phyloP scores from a whole-genome alignment of 2,888 invertebrate species.

The Xestia ashworthii region DNA sequence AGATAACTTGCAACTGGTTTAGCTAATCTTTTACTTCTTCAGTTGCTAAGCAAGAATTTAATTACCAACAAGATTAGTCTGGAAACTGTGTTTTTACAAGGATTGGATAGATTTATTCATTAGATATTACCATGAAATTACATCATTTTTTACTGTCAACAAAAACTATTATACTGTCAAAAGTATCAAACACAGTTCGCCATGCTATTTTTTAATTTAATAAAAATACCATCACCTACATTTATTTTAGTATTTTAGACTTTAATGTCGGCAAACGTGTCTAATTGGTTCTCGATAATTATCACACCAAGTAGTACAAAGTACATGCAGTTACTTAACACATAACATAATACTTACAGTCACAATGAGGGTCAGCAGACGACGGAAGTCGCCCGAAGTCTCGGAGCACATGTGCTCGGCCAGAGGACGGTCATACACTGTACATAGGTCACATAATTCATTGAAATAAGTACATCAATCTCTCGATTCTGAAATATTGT shows the following conservation, averaged over 20 bases:
- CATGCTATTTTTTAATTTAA: background rate
- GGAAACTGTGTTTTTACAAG: background rate
- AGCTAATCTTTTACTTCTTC: background rate
- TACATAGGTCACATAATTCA: background rate
- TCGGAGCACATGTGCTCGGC: slow-evolving; percentile 94
- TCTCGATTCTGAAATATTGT: no score
- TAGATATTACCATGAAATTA: background rate
- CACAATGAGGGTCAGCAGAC: slow-evolving; percentile 93
- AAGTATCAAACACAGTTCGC: no score
- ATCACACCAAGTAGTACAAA: background rate
- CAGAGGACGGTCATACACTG: slow-evolving; percentile 93
- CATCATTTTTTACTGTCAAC: background rate
- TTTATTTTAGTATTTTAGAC: background rate
- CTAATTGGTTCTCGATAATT: background rate
- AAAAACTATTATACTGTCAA: background rate
- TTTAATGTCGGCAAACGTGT: background rate
- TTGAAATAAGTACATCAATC: background rate
- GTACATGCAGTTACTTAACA: slow-evolving; percentile 9
- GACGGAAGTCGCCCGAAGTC: slow-evolving; percentile 94
- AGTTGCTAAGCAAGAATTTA: background rate
- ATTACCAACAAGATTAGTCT: background rate
- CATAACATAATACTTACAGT: slow-evolving; percentile 86
- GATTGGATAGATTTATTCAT: background rate
- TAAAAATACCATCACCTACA: background rate
- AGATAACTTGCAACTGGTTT: background rate